phyloP scores from a whole-genome alignment of 2,888 invertebrate genomes.

The Melipona bicolor region DNA sequence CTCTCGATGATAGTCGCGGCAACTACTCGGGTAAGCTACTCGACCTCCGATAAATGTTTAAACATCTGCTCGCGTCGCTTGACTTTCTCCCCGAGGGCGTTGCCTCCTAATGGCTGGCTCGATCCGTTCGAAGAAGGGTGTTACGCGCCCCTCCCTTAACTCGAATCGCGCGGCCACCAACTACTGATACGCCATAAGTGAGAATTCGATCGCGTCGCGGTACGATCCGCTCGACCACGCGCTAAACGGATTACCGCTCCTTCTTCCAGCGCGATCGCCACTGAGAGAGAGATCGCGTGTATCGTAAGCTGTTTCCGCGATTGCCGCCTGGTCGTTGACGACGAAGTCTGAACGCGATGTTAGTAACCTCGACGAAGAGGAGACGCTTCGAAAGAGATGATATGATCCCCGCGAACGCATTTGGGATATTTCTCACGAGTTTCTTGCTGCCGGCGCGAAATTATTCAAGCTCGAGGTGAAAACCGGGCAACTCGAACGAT shows the following conservation, averaged over 20 bases:
- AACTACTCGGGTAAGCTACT: slow-evolving; percentile 53
- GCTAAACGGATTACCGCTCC: slow-evolving; percentile 1
- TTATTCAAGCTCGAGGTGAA: neutral
- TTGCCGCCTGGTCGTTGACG: neutral
- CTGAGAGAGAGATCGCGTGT: neutral
- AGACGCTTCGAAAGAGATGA: slow-evolving; percentile 16
- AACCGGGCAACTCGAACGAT: neutral
- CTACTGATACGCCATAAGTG: neutral
- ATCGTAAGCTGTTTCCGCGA: neutral
- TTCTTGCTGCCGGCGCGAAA: neutral
- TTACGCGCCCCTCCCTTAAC: slow-evolving; percentile 21
- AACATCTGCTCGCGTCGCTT: slow-evolving; percentile 42
- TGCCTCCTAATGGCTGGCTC: slow-evolving; percentile 14
- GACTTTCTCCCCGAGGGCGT: slow-evolving; percentile 33
- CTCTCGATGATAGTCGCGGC: slow-evolving; percentile 41
- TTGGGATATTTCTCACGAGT: slow-evolving; percentile 31
- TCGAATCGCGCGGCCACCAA: slow-evolving; percentile 39
- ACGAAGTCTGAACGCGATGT: neutral
- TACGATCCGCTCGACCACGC: neutral
- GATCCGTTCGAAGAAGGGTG: slow-evolving; percentile 17
- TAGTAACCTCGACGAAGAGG: neutral
- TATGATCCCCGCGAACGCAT: slow-evolving; percentile 31
- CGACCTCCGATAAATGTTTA: slow-evolving; percentile 62
- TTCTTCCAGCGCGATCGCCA: neutral
- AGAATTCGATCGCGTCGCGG: slow-evolving; percentile 1